Percentiles rank a stretch among this genome's conserved stretches.
phyloP scores from a whole-genome alignment of 2,113 vertebrate species.

The Telmatochromis sp. region DNA sequence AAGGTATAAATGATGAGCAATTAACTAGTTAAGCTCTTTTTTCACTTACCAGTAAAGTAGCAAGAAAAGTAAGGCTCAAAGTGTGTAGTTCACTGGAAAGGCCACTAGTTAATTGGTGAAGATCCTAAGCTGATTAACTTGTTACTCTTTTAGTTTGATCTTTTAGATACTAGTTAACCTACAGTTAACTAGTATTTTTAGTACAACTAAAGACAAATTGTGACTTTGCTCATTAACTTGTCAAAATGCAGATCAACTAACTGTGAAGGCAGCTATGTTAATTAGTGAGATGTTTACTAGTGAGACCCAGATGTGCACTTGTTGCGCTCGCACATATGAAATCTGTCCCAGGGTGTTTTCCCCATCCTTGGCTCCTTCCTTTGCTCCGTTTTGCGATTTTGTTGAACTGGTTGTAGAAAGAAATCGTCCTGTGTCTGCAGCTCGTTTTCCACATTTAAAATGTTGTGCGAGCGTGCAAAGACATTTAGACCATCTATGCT shows the following conservation, averaged over 20 bases:
- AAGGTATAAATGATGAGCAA: neutral
- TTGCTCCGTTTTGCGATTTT: fast-evolving
- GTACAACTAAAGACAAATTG: neutral
- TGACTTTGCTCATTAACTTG: neutral
- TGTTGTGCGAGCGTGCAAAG: neutral
- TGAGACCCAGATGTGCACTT: neutral
- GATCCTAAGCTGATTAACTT: neutral
- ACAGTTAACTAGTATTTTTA: neutral
- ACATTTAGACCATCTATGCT: neutral
- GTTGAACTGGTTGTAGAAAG: neutral
- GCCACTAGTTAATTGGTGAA: neutral
- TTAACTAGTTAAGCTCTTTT: fast-evolving
- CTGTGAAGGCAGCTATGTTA: neutral
- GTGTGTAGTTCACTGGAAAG: neutral
- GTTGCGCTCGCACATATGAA: neutral
- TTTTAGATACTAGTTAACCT: neutral
- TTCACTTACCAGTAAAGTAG: neutral
- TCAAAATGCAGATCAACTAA: neutral
- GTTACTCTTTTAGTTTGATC: neutral
- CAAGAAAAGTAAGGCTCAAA: neutral
- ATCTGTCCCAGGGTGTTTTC: fast-evolving
- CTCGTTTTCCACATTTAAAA: neutral
- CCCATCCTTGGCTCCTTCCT: neutral
- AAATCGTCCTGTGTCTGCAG: neutral
- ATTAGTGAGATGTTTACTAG: neutral